Evolutionary conservation across 1,140 invertebrate genomes (phyloP).

Genomic region (Caenorhabditis inopinata): DNA sequence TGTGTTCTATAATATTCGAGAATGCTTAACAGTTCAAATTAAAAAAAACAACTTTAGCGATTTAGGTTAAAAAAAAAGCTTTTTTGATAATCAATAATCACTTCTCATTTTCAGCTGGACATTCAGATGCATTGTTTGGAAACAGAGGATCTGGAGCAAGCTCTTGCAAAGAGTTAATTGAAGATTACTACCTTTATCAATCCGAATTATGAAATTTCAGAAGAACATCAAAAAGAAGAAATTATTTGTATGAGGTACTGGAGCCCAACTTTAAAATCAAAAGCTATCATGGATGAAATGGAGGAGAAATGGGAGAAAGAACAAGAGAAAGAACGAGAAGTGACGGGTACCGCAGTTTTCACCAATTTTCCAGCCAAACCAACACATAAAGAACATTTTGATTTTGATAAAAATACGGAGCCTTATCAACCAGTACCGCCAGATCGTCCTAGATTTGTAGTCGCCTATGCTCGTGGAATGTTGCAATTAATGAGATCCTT

Average conservation of each 20-base stretch:
- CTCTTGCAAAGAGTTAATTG: not conserved
- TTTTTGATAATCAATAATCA: not conserved
- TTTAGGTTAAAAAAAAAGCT: no score
- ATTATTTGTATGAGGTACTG: not conserved
- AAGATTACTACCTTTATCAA: not conserved
- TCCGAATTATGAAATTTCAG: not conserved
- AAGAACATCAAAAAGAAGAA: constrained; percentile 6
- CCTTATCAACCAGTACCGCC: not conserved
- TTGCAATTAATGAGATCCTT: not conserved
- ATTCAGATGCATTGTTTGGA: not conserved
- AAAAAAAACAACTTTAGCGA: no score
- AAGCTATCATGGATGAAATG: not conserved
- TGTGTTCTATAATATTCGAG: no score
- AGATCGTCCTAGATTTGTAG: not conserved
- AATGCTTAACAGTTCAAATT: no score
- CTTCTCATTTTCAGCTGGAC: not conserved
- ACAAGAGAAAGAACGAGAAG: not conserved
- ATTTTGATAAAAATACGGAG: not conserved
- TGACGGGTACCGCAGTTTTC: not conserved
- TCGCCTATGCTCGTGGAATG: not conserved
- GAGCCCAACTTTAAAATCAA: not conserved
- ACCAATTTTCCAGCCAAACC: not conserved
- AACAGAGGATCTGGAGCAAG: not conserved
- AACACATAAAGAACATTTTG: not conserved
- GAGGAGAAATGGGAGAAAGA: not conserved